Evolutionary conservation across 2,888 invertebrate genomes (phyloP).

Genomic region (Synergus gifuensis): DNA sequence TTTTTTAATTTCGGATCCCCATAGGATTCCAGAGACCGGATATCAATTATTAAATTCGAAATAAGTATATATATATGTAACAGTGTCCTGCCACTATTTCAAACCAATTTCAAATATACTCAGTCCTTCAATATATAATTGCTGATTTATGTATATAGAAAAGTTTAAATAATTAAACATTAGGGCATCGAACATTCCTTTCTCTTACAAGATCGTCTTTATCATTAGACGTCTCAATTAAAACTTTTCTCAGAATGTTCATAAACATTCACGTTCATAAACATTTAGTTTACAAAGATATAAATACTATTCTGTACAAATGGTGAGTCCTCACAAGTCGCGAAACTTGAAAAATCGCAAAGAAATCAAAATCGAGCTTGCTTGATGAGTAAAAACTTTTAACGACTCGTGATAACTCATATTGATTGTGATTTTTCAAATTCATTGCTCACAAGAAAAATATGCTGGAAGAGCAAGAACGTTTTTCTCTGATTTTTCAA

Average conservation of each 20-base stretch:
- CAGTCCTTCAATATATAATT: background rate
- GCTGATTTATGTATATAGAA: background rate
- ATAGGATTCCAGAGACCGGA: background rate
- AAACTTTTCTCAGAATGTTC: background rate
- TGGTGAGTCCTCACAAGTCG: background rate
- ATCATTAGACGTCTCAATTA: conserved; percentile 1
- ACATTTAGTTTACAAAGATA: conserved; percentile 9
- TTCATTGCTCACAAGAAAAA: background rate
- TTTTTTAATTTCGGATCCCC: conserved; percentile 2
- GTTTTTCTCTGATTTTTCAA: background rate
- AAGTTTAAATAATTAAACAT: background rate
- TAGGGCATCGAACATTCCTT: background rate
- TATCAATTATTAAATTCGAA: conserved; percentile 26
- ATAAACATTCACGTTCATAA: conserved; percentile 8
- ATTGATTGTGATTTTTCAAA: background rate
- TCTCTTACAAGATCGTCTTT: conserved; percentile 2
- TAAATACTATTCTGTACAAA: conserved; percentile 36
- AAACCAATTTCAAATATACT: background rate
- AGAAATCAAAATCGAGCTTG: conserved; percentile 7
- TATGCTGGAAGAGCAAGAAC: conserved; percentile 9
- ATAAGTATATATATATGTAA: conserved; percentile 18
- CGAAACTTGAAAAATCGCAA: background rate
- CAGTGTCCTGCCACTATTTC: background rate
- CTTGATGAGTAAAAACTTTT: background rate
- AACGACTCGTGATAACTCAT: background rate